These are phyloP conservation scores for Drosophila truncata DNA, from an alignment of 1,140 invertebrate species.

Conservation along the genomic window DNA sequence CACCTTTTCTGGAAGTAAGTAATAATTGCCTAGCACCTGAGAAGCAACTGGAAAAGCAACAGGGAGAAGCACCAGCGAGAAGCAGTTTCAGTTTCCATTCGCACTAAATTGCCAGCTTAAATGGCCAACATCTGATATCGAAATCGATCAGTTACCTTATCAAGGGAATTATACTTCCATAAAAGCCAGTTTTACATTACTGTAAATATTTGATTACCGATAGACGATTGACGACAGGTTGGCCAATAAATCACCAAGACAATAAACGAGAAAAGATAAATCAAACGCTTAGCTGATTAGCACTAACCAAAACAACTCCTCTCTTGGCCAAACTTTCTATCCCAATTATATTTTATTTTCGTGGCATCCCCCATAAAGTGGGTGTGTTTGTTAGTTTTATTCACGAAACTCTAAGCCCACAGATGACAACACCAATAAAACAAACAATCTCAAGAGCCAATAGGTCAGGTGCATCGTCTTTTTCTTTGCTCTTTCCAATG, in stretches of 20 bases:
- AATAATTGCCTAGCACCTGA: constrained; percentile 49
- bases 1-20: constrained; percentile 53
- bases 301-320: constrained; percentile 6
- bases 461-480: constrained; percentile 67
- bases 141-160: constrained; percentile 17
- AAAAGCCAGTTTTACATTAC: constrained; percentile 44
- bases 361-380: constrained; percentile 39
- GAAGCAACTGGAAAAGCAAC: constrained; percentile 11
- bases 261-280: constrained; percentile 44
- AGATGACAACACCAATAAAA: constrained; percentile 34
- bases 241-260: constrained; percentile 37
- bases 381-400: constrained; percentile 71
- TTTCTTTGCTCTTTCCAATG: constrained; percentile 9
- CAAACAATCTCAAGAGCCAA: constrained; percentile 12
- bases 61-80: not conserved
- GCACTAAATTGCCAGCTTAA: constrained; percentile 33
- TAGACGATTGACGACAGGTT: not conserved
- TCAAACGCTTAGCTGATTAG: constrained; percentile 44
- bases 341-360: constrained; percentile 30
- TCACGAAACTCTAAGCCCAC: constrained; percentile 47
- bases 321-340: constrained; percentile 38
- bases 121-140: constrained; percentile 35
- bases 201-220: constrained; percentile 43
- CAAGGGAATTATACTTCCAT: constrained; percentile 26
- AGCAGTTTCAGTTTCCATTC: constrained; percentile 18